Percentiles rank a stretch among this genome's conserved stretches.
Conservation (phyloP, 1,140 invertebrate species). For the Hestina assimilis region DNA sequence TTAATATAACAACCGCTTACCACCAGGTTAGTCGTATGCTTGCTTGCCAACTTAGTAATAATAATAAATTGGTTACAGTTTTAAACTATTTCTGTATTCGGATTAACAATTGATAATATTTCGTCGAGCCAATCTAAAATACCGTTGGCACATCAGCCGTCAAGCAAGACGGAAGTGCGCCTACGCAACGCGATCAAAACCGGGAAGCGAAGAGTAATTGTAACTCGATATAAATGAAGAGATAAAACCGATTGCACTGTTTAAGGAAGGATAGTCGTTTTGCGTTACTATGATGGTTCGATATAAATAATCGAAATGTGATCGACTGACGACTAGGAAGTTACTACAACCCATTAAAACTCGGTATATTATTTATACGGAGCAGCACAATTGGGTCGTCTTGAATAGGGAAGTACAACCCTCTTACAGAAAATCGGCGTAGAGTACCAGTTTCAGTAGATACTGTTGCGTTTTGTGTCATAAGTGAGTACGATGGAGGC, state of each 20-base stretch:
- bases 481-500: too few relatives aligned
- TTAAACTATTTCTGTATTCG: not conserved
- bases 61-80: too few relatives aligned
- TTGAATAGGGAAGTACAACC: too few relatives aligned
- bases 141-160: slow-evolving; percentile 39
- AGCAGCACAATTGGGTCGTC: too few relatives aligned
- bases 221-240: slow-evolving; percentile 66
- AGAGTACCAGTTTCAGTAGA: too few relatives aligned
- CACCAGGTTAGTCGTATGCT: too few relatives aligned
- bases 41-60: too few relatives aligned
- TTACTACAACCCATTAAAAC: too few relatives aligned
- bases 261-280: slow-evolving; percentile 59
- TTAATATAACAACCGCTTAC: not conserved
- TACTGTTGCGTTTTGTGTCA: too few relatives aligned
- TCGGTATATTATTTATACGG: too few relatives aligned
- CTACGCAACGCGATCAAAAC: slow-evolving; percentile 49
- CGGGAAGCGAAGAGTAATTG: slow-evolving; percentile 66
- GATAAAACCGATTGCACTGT: slow-evolving; percentile 63
- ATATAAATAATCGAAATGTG: slow-evolving; percentile 19
- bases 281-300: slow-evolving; percentile 33
- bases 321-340: slow-evolving; percentile 20
- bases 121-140: slow-evolving; percentile 37
- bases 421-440: too few relatives aligned
- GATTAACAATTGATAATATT: slow-evolving; percentile 21
- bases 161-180: slow-evolving; percentile 51